phyloP scores from a whole-genome alignment of 2,888 invertebrate genomes.

The Drosophila helvetica region DNA sequence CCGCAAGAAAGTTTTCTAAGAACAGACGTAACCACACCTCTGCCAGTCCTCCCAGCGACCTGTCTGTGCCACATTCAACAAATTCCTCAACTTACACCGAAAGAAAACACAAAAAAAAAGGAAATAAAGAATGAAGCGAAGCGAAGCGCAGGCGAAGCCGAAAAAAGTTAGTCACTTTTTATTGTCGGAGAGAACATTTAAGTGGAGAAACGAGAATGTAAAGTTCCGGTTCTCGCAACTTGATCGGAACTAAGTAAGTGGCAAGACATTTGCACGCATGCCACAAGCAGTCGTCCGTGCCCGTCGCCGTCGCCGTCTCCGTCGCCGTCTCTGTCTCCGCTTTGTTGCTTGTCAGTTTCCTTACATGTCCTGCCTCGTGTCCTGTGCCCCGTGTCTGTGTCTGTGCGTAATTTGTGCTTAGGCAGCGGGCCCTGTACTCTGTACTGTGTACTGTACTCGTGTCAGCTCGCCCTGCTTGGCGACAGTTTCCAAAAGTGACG shows the following conservation, averaged over 20 bases:
- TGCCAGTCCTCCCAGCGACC: background rate
- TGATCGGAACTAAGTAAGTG: conserved; percentile 75
- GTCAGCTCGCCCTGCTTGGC: conserved; percentile 45
- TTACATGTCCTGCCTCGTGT: conserved; percentile 2
- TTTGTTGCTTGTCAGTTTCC: conserved; percentile 45
- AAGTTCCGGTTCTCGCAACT: conserved; percentile 58
- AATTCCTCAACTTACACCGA: conserved; percentile 25
- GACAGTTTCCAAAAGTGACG: conserved; percentile 59
- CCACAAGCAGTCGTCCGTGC: conserved; percentile 40
- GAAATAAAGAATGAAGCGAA: no score
- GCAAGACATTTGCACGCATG: conserved; percentile 68
- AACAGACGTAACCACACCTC: conserved; percentile 24
- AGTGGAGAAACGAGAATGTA: conserved; percentile 62
- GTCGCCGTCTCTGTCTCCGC: background rate
- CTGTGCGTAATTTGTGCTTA: conserved; percentile 56
- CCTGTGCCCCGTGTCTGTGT: conserved; percentile 7
- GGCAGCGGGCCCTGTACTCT: conserved; percentile 35
- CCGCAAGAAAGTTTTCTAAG: background rate
- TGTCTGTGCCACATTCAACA: conserved; percentile 21
- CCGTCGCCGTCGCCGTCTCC: background rate
- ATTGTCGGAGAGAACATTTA: conserved; percentile 68
- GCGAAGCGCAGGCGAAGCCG: background rate
- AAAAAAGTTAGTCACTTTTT: conserved; percentile 65
- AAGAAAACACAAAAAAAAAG: background rate
- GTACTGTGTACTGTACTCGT: conserved; percentile 31